These are phyloP conservation scores for Sycophila sp. DNA, from an alignment of 1,140 invertebrate genomes.

Conservation along the genomic window DNA sequence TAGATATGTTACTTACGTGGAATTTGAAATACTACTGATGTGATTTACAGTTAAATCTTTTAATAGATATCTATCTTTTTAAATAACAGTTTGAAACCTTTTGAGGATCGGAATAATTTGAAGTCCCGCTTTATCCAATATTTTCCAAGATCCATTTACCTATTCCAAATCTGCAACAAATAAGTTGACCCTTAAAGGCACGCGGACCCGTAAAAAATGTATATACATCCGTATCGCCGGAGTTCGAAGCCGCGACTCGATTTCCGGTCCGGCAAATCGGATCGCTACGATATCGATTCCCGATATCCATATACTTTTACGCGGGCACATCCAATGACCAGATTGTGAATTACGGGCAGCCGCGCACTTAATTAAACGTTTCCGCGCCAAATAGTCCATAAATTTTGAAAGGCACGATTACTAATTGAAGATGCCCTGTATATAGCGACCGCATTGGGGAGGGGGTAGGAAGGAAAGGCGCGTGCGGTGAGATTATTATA, in stretches of 20 bases:
- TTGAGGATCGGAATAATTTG: too few species aligned
- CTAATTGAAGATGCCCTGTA: slow-evolving; percentile 27
- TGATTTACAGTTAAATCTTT: too few species aligned
- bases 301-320: slow-evolving; percentile 3
- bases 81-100: too few species aligned
- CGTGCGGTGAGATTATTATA: slow-evolving; percentile 14
- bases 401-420: slow-evolving; percentile 32
- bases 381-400: slow-evolving; percentile 34
- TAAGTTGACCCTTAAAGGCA: background rate
- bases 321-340: background rate
- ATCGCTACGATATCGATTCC: background rate
- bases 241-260: too few species aligned
- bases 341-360: slow-evolving; percentile 17
- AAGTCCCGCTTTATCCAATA: too few species aligned
- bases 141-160: background rate
- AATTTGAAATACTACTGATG: too few species aligned
- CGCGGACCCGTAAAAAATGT: too few species aligned
- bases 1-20: too few species aligned
- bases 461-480: background rate
- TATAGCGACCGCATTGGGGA: background rate
- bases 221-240: too few species aligned
- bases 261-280: background rate
- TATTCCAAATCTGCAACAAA: background rate
- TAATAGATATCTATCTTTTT: too few species aligned
- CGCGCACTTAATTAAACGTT: slow-evolving; percentile 23